Evolutionary conservation across 2,113 vertebrate species (phyloP), one percentile per base, ranked within the genome.

Genomic region (Trochalopteron elliotii): DNA sequence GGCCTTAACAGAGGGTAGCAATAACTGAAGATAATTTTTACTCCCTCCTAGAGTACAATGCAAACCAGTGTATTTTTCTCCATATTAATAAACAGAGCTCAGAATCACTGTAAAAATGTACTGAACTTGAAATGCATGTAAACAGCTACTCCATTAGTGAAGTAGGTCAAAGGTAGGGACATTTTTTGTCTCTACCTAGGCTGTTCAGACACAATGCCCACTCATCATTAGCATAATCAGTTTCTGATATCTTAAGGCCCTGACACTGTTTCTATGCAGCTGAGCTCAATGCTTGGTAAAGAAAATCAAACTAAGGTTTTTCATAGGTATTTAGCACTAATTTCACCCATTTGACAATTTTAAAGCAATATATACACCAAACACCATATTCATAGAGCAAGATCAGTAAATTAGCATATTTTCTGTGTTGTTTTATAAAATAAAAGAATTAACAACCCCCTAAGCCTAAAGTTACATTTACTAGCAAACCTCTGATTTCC

Each of bases 381-480:
- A 22, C 9, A 60, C 3, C 23, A 47, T n/a, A 69, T 11, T 59
- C 11, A 52, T 18, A 56, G 11, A 85, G 23, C 5, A 9, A 86
- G 14, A 70, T 24, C 1, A 39, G 9, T 50, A 55, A 87, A 69
- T 10, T 78, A 20, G 6, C 5, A 35, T 44, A 1, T 25, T 60
- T 79, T 67, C 28, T 49, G 21, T 17, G 57, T 17, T 81, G 8
- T 13, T 75, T 12, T 49, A 30, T 44, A 79, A 78, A 70, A 74
- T 3, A 37, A 27, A 87, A 85, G 2, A 59, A 45, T 17, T 7
- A 30, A 15, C 7, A 52, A 11, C 2, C 2, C 2, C 2, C 3
- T 22, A 42, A 63, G 16, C 15, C 3, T 44, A 57, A 78, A 74
- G 6, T 55, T 65, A 42, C 1, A 17, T 64, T 81, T 77, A 7